Conservation (phyloP, 1,140 invertebrate genomes). For the Doryteuthis pealeii region DNA sequence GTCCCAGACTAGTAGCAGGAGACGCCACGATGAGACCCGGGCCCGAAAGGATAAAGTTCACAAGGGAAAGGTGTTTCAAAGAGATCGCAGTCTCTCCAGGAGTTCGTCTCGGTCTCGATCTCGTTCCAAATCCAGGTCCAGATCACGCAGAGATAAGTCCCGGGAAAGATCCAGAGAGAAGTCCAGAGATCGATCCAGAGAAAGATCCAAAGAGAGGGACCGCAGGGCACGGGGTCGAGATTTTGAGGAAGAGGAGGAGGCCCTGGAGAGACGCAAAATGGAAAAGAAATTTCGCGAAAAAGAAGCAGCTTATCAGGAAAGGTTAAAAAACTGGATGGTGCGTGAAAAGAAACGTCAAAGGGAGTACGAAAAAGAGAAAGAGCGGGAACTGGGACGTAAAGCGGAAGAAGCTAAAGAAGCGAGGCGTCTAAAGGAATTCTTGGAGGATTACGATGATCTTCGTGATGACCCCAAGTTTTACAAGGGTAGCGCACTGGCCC, state of each 20-base stretch:
- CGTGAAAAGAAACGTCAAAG: constrained; percentile 89
- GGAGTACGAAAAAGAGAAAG: constrained; percentile 88
- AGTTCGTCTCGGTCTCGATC: constrained; percentile 23
- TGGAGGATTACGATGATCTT: constrained; percentile 98
- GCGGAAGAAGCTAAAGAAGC: constrained; percentile 85
- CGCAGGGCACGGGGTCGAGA: constrained; percentile 58
- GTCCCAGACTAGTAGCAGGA: constrained; percentile 46
- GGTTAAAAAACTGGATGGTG: constrained; percentile 84
- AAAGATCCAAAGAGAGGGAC: constrained; percentile 71
- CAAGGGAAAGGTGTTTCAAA: constrained; percentile 33
- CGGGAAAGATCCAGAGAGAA: constrained; percentile 49
- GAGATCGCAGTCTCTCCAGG: constrained; percentile 28
- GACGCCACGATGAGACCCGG: constrained; percentile 35
- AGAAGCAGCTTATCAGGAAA: constrained; percentile 85
- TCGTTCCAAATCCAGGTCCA: constrained; percentile 41
- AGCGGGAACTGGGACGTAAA: constrained; percentile 80
- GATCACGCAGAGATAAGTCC: constrained; percentile 39
- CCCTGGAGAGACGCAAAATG: constrained; percentile 82
- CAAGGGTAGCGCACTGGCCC: constrained; percentile 85
- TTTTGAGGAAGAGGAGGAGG: constrained; percentile 64
- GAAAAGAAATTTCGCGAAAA: constrained; percentile 91
- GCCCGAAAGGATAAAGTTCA: constrained; percentile 46
- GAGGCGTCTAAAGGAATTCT: constrained; percentile 91
- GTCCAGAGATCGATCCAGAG: constrained; percentile 34
- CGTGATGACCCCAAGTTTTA: constrained; percentile 96